These are phyloP conservation scores for Cepaea nemoralis DNA, from an alignment of 1,140 invertebrate species.

Conservation along the genomic window DNA sequence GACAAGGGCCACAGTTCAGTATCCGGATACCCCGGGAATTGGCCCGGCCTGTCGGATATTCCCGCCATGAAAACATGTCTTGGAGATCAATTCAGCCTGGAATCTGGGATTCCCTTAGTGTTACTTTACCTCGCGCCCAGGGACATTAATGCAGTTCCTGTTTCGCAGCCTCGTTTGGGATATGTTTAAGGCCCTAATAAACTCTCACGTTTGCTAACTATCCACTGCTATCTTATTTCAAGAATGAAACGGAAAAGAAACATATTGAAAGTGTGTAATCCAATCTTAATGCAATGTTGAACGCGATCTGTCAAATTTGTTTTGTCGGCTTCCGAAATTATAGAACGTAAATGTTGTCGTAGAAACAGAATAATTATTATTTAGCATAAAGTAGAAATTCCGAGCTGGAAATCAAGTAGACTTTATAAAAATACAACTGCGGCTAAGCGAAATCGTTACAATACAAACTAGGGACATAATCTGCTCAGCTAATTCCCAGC, in stretches of 20 bases:
- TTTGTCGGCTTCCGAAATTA: neutral
- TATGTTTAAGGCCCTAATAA: neutral
- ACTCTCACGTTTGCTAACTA: neutral
- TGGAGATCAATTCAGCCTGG: neutral
- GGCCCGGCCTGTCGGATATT: neutral
- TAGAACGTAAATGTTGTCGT: neutral
- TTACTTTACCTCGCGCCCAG: neutral
- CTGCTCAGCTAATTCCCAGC: neutral
- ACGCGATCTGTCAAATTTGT: neutral
- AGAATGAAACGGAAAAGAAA: neutral
- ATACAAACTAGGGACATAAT: neutral
- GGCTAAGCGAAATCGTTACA: neutral
- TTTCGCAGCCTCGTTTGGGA: neutral
- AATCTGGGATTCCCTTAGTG: neutral
- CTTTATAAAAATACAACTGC: neutral
- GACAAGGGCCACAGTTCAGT: neutral
- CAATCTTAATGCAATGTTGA: neutral
- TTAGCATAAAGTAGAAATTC: neutral
- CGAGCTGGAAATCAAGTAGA: neutral
- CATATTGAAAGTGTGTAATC: neutral
- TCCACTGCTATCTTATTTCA: neutral
- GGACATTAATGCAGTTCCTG: neutral
- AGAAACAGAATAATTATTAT: neutral
- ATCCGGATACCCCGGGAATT: neutral
- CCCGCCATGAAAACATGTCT: neutral